Base-by-base conservation (phyloP, 2,888 invertebrate genomes). In the Temnothorax unifasciatus region DNA sequence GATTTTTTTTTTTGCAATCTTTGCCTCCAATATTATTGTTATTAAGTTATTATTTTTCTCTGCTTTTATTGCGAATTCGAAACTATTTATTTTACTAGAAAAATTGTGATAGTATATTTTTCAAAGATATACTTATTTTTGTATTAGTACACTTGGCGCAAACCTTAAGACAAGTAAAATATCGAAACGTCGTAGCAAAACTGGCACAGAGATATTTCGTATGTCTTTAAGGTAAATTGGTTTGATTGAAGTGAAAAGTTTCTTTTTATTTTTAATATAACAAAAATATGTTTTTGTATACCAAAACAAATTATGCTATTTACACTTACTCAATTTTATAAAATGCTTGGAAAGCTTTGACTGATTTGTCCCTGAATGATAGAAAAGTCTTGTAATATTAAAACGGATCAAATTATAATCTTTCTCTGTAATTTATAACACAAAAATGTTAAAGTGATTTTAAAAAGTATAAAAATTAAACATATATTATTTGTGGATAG, bases 141-240 rank as follows among this genome's bases (percentile, higher is more conserved):
- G 90, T 91, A 89, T 90, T 88, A 94, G 94, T 93, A 90, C 89
- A 90, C 90, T 91, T 85, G 92, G 92, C 83, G 89, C 90, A 87
- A 92, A 88, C 84, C 86, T 91, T 88, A 90, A 90, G 85, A 90
- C 91, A 89, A 91, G 91, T 91, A 92, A 85, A 93, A 94, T 91
- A 94, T 89, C 91, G 90, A 93, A 92, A 90, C 93, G 92, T 92
- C 93, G 93, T 93, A 94, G 94, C 92, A 95, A 96, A 96, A 97
- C 97, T 90, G 97, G 97, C 95, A 97, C 97, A 95, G 97, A 97
- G 96, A 96, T 97, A 95, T 96, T 97, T 96, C 96, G 96, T 96
- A 97, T 97, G 97, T 97, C 97, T 95, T 95, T 97, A 96, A 97
- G 97, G 97, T 97, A 94, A 94, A 74, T 84, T 89, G 89, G 89